Conservation (phyloP, 2,888 invertebrate genomes). For the Timandra comae region DNA sequence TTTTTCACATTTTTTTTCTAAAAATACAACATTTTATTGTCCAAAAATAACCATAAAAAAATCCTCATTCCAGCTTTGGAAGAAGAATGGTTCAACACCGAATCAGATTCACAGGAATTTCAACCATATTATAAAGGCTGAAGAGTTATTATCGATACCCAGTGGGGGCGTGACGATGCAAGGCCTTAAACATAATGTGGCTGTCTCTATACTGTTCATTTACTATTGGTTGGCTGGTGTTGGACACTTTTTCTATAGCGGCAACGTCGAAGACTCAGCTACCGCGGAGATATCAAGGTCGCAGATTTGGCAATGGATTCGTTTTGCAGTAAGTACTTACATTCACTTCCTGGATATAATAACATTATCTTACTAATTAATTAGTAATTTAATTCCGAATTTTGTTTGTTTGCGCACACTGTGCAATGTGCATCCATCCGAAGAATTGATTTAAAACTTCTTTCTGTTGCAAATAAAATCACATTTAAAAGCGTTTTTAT, state of each 20-base stretch:
- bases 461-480: no score
- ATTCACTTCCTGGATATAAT: no score
- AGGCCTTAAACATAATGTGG: constrained; percentile 80
- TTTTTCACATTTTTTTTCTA: no score
- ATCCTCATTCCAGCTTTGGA: constrained; percentile 63
- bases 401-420: no score
- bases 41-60: no score
- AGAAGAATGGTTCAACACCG: constrained; percentile 53
- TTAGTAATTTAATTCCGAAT: no score
- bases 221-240: constrained; percentile 81
- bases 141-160: constrained; percentile 76
- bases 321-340: constrained; percentile 73
- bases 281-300: constrained; percentile 85
- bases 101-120: constrained; percentile 73
- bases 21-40: no score
- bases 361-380: no score
- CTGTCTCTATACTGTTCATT: constrained; percentile 80
- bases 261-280: constrained; percentile 83
- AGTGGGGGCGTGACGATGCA: constrained; percentile 79
- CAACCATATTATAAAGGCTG: constrained; percentile 48
- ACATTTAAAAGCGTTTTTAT: no score
- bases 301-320: constrained; percentile 86
- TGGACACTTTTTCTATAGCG: constrained; percentile 81
- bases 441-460: no score
- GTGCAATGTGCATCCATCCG: no score